phyloP scores from a whole-genome alignment of 2,888 invertebrate species.

The Rhamnusium bicolor region DNA sequence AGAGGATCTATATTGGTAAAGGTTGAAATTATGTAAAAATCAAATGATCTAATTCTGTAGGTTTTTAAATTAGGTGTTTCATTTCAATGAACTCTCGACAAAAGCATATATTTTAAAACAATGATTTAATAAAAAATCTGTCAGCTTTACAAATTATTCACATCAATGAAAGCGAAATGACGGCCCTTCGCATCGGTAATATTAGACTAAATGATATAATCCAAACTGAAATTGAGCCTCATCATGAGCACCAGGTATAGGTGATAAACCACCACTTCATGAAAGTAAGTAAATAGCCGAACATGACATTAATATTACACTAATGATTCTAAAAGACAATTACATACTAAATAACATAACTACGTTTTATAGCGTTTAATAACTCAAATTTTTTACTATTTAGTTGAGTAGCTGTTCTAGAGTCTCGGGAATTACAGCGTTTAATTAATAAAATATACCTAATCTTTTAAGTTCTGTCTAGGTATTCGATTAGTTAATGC shows the following conservation, averaged over 20 bases:
- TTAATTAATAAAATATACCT: no score
- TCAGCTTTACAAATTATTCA: slow-evolving; percentile 11
- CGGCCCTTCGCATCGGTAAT: neutral
- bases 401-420: no score
- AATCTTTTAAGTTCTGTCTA: no score
- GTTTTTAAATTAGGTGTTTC: slow-evolving; percentile 14
- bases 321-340: no score
- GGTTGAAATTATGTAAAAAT: neutral
- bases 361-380: no score
- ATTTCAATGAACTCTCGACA: neutral
- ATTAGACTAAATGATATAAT: neutral
- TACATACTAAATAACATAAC: no score
- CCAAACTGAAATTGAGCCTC: neutral
- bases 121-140: slow-evolving; percentile 25
- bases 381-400: no score
- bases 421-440: no score
- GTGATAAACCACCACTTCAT: no score
- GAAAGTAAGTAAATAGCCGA: no score
- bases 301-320: no score
- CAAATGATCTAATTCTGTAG: neutral
- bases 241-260: neutral
- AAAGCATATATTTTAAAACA: slow-evolving; percentile 9
- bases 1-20: neutral
- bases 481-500: no score
- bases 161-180: neutral